Evolutionary conservation across 2,797 vertebrate species (phyloP), one percentile per base, ranked within the genome.

Genomic region (Remorina albescens): DNA sequence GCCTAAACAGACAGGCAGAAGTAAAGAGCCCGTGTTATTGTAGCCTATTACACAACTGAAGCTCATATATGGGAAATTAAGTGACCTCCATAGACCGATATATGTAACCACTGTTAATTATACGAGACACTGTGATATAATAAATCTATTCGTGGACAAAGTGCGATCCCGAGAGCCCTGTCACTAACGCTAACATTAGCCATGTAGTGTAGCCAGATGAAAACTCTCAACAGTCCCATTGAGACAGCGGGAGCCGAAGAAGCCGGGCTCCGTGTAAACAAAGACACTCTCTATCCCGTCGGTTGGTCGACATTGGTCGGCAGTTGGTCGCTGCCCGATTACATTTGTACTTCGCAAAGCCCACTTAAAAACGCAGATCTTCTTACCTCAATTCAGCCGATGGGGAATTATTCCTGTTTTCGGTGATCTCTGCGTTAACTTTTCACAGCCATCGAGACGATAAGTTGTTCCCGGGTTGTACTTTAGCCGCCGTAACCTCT

Each of bases 381-480:
- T 76, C 92, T 91, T 89, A 93, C 93, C 93, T 91, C 65, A 34
- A 71, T 60, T 88, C 77, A 46, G 64, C 28, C 15, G 78, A 66
- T 51, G 68, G 49, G 50, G 67, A 67, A 72, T 56, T 82, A 71
- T 73, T 85, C 82, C 86, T 70, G 78, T 76, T 86, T 86, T 76
- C 88, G 28, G 71, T 75, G 82, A 83, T 67, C 80, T 74, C 53
- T 60, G 74, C 60, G 87, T 91, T 90, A 94, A 94, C 94, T 95
- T 95, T 95, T 91, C 84, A 76, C 81, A 89, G 86, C 86, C 90
- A 92, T 88, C 42, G 61, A 87, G 71, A 88, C 69, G 78, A 74
- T 71, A 90, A 91, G 88, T 90, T 91, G 67, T 69, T 69, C 59
- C 81, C 56, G 61, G 70, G 59, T 76, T 69, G 59, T 23, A 79